Base-by-base conservation (phyloP, 2,797 vertebrate species). In the Enteromius argenteus region DNA sequence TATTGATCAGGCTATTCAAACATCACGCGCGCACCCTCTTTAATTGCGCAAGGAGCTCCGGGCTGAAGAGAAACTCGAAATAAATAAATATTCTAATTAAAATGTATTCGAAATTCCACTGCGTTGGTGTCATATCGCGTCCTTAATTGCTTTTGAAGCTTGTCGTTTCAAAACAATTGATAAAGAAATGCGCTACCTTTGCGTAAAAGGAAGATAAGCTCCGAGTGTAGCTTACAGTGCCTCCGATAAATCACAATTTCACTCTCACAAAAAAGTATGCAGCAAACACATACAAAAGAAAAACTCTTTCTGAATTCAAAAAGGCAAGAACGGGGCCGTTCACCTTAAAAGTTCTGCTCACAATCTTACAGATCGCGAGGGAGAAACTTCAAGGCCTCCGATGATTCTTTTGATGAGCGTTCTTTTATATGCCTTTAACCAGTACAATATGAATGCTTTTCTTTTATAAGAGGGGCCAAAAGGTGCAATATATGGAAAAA, bases 31-130 rank as follows among this genome's bases (percentile, higher is more conserved):
- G 88, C 79, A 84, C 30, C 85, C 85, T 79, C 86, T 90, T 86
- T 93, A 93, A 94, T 94, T 93, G 92, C 91, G 89, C 88, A 91
- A 79, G 88, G 86, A 84, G 93, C 94, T 94, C 72, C 83, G 87
- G 94, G 93, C 92, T 87, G 79, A 87, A 76, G 69, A 67, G 77
- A 81, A 85, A 83, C 30, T 69, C 32, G 85, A 88, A 92, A 92
- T 89, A 89, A 92, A 91, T 87, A 91, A 86, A 83, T 82, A 87
- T 87, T 83, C n/a, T 78, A 82, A 88, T 84, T 84, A 87, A 84
- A 90, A 89, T 81, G 74, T 85, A 82, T 86, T 83, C 42, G 85
- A 73, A 85, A 85, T 84, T 88, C 74, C 10, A 73, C 89, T 78
- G 88, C 86, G 86, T 89, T 85, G 85, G 83, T 89, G 91, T 90